Conservation (phyloP, 2,113 vertebrate genomes). For the Gasterosteus nipponicus region DNA sequence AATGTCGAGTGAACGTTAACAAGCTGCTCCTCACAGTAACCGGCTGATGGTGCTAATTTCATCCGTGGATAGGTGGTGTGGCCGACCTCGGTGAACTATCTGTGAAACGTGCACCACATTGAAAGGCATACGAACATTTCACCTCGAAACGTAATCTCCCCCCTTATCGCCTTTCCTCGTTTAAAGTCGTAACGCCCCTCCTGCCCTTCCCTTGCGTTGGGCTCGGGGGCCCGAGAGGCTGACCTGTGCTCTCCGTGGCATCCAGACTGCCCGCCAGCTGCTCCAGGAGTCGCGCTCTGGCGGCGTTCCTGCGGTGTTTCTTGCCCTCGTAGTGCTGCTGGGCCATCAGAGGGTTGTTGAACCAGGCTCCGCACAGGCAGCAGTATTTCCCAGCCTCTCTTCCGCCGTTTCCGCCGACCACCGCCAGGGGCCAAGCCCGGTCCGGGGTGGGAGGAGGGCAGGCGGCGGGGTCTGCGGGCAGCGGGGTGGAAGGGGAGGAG, state of each 20-base stretch:
- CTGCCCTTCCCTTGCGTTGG: slow-evolving; percentile 40
- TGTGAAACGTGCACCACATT: slow-evolving; percentile 40
- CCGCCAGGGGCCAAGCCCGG: slow-evolving; percentile 61
- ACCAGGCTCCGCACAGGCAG: slow-evolving; percentile 85
- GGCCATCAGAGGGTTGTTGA: slow-evolving; percentile 88
- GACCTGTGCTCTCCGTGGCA: slow-evolving; percentile 83
- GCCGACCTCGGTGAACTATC: slow-evolving; percentile 25
- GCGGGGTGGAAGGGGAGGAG: slow-evolving; percentile 77
- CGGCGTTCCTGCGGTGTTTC: slow-evolving; percentile 85
- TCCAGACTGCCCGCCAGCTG: slow-evolving; percentile 84
- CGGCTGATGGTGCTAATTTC: slow-evolving; percentile 35
- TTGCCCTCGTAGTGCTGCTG: slow-evolving; percentile 88
- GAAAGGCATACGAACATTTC: slow-evolving; percentile 40
- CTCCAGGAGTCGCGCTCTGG: slow-evolving; percentile 82
- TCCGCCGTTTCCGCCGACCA: slow-evolving; percentile 69
- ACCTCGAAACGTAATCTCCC: slow-evolving; percentile 30
- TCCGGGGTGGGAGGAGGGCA: slow-evolving; percentile 66
- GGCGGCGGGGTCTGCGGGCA: slow-evolving; percentile 67
- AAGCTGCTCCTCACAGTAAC: slow-evolving; percentile 13
- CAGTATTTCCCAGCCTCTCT: slow-evolving; percentile 84
- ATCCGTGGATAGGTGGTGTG: slow-evolving; percentile 32
- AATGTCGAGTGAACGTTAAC: slow-evolving; percentile 4
- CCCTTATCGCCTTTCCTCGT: slow-evolving; percentile 54
- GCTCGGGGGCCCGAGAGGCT: slow-evolving; percentile 44
- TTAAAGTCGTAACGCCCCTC: slow-evolving; percentile 32